Evolutionary conservation across 2,113 vertebrate genomes (phyloP).

Genomic region (Ceyx melanurus): DNA sequence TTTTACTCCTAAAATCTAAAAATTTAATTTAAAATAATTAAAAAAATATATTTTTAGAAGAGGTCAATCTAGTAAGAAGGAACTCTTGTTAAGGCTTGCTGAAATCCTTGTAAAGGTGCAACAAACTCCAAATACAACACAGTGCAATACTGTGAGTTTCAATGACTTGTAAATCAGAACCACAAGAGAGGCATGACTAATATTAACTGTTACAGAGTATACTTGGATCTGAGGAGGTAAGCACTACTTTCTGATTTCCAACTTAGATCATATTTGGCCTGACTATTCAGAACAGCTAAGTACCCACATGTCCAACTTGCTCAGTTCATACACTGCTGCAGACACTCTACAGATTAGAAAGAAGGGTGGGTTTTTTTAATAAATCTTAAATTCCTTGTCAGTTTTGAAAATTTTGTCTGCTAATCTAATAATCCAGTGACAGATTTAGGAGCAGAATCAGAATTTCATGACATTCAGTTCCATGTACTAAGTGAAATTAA

Average conservation of each 20-base stretch:
- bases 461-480: background rate
- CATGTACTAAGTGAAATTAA: background rate
- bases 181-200: background rate
- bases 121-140: background rate
- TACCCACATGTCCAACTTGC: background rate
- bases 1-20: background rate
- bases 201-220: background rate
- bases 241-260: background rate
- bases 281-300: background rate
- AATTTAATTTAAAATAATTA: background rate
- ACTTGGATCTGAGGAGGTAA: background rate
- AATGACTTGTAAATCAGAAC: background rate
- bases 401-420: background rate
- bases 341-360: background rate
- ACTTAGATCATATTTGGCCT: background rate
- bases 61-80: background rate
- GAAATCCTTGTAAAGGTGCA: background rate
- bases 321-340: background rate
- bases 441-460: background rate
- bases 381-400: background rate
- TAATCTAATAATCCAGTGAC: background rate
- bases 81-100: background rate
- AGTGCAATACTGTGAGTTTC: background rate
- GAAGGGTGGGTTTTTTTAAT: rapidly evolving
- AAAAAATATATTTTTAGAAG: background rate